phyloP scores from a whole-genome alignment of 2,888 invertebrate species.

The Drosophila acutilabella region DNA sequence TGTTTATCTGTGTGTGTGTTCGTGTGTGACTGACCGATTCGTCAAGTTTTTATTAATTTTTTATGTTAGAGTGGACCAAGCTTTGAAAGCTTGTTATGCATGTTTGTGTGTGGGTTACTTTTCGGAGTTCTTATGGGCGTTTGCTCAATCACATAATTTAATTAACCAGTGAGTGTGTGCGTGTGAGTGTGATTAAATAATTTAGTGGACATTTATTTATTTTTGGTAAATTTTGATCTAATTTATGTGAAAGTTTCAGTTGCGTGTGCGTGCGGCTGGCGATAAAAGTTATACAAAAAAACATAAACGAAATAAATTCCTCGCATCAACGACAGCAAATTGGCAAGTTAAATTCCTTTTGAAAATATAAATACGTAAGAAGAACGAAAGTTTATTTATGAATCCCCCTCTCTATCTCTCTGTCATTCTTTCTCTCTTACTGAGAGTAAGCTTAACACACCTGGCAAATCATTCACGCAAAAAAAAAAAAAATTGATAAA shows the following conservation, averaged over 20 bases:
- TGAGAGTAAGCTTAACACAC: slow-evolving; percentile 4
- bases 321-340: slow-evolving; percentile 37
- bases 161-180: slow-evolving; percentile 5
- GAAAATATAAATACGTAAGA: not conserved
- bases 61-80: slow-evolving; percentile 19
- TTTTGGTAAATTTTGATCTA: slow-evolving; percentile 54
- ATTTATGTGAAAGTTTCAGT: slow-evolving; percentile 53
- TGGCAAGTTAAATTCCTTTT: slow-evolving; percentile 26
- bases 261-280: slow-evolving; percentile 59
- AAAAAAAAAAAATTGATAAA: slow-evolving; percentile 10
- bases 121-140: slow-evolving; percentile 41
- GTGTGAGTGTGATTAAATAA: slow-evolving; percentile 32
- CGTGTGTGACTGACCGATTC: slow-evolving; percentile 44
- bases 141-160: slow-evolving; percentile 20
- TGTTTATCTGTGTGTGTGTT: not conserved
- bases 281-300: slow-evolving; percentile 26
- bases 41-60: slow-evolving; percentile 28
- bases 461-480: slow-evolving; percentile 27
- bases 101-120: slow-evolving; percentile 33
- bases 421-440: not conserved
- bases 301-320: slow-evolving; percentile 49
- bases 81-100: slow-evolving; percentile 24
- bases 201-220: slow-evolving; percentile 40
- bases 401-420: not conserved
- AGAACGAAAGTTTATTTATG: not conserved